These are phyloP conservation scores for Agelas oroides DNA, from an alignment of 37 sponge, comb jelly and placozoan genomes.

Conservation along the genomic window DNA sequence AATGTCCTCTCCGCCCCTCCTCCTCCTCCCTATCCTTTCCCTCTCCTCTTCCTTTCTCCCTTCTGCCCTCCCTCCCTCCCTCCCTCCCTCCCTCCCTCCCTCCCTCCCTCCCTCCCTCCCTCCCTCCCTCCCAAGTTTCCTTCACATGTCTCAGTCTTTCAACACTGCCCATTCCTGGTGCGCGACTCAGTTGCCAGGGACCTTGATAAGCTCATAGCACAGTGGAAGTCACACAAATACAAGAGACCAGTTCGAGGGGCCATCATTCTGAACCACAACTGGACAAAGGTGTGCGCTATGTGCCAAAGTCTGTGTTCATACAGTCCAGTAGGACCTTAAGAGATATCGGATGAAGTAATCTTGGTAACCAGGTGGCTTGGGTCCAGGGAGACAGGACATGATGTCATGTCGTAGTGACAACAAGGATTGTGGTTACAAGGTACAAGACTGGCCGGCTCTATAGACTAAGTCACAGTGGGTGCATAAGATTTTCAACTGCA, in stretches of 20 bases:
- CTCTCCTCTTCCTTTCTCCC: neutral
- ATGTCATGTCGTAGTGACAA: too few species aligned
- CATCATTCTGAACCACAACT: constrained; percentile 76
- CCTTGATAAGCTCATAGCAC: constrained; percentile 47
- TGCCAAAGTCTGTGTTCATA: neutral
- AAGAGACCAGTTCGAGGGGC: constrained; percentile 81
- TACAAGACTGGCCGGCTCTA: too few species aligned
- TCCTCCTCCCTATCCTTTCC: neutral
- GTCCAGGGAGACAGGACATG: too few species aligned
- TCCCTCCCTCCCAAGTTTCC: neutral
- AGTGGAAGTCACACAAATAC: constrained; percentile 79
- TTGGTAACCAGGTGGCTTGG: too few species aligned
- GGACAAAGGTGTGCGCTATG: constrained; percentile 76
- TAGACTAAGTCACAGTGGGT: too few species aligned
- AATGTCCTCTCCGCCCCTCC: constrained; percentile 40
- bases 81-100: neutral
- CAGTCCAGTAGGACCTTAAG: neutral
- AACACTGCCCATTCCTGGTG: constrained; percentile 62
- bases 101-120: neutral
- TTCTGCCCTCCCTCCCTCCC: neutral
- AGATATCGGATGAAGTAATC: neutral
- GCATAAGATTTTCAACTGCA: too few species aligned
- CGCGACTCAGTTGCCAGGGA: constrained; percentile 7
- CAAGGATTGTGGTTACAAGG: too few species aligned
- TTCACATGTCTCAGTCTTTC: constrained; percentile 45